Conservation (phyloP, 2,797 vertebrate genomes). For the Pantherophis alleghaniensis region DNA sequence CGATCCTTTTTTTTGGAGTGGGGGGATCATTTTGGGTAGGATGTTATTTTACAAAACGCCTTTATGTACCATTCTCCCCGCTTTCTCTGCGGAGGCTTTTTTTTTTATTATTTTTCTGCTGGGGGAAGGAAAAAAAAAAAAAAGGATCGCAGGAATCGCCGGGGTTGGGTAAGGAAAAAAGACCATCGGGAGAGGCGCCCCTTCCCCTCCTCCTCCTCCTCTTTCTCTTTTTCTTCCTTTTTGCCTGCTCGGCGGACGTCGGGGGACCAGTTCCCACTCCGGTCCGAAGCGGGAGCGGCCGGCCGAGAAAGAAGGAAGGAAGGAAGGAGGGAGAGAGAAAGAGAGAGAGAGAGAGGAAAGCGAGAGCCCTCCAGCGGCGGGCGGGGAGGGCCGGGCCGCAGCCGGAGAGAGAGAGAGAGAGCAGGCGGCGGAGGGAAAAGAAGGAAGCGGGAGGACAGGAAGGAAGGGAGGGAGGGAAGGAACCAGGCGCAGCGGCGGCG, state of each 20-base stretch:
- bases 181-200: neutral
- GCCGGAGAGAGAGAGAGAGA: neutral
- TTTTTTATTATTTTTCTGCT: too few relatives aligned
- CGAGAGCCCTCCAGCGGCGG: slow-evolving; percentile 8
- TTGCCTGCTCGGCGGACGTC: neutral
- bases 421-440: neutral
- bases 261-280: neutral
- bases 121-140: too few relatives aligned
- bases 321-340: neutral
- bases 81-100: too few relatives aligned
- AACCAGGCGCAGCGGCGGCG: neutral
- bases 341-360: neutral
- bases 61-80: neutral
- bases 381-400: neutral
- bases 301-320: neutral
- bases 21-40: neutral
- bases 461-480: neutral
- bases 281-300: neutral
- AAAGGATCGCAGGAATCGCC: neutral
- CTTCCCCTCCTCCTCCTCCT: neutral
- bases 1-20: neutral
- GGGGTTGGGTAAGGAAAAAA: neutral
- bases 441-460: slow-evolving; percentile 2
- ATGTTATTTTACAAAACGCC: neutral
- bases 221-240: neutral